Evolutionary conservation across 2,113 vertebrate species (phyloP).

Genomic region (Tachysurus vachellii): DNA sequence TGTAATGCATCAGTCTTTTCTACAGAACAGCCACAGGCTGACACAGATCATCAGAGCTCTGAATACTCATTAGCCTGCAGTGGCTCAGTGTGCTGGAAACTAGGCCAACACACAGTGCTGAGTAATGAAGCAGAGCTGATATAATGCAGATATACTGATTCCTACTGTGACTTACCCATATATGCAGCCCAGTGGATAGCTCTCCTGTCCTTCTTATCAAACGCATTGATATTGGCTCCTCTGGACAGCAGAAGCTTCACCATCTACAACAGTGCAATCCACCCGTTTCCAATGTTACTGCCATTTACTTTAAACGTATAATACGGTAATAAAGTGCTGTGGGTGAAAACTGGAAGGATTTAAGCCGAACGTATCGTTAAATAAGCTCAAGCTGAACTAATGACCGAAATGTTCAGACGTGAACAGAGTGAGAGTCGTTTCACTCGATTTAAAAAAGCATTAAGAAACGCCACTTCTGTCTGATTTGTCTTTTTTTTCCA

Average conservation of each 20-base stretch:
- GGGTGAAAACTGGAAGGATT: background rate
- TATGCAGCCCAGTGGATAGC: conserved; percentile 98
- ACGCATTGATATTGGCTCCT: conserved; percentile 98
- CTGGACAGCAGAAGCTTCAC: conserved; percentile 93
- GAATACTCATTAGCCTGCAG: background rate
- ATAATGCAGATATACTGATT: background rate
- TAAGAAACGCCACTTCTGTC: background rate
- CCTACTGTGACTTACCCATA: conserved; percentile 82
- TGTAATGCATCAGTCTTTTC: background rate
- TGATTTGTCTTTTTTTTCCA: background rate
- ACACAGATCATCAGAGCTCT: background rate
- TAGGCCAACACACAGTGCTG: background rate
- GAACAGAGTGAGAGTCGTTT: background rate
- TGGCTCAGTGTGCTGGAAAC: background rate
- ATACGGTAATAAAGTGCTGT: background rate
- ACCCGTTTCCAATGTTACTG: background rate
- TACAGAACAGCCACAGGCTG: conserved; percentile 13
- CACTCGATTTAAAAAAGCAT: background rate
- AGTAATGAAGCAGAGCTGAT: conserved; percentile 26
- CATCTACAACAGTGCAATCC: conserved; percentile 77
- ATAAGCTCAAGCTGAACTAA: background rate
- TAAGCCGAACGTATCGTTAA: background rate
- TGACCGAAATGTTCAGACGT: background rate
- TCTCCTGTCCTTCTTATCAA: conserved; percentile 98
- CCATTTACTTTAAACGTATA: background rate